Evolutionary conservation across 2,888 invertebrate species (phyloP).

Genomic region (Perdita meconis): DNA sequence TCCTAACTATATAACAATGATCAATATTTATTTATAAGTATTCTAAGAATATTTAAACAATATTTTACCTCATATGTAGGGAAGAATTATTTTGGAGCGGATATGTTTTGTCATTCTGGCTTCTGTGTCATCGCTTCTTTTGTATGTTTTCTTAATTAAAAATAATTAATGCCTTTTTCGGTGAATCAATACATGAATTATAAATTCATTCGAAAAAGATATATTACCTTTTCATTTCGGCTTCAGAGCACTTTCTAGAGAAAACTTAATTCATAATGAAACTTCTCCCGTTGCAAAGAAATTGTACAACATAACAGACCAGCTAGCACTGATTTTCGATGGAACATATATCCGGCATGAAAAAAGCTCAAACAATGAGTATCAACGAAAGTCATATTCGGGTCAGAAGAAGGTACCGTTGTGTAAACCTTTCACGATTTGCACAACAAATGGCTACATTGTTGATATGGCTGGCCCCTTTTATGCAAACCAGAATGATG

Average conservation of each 20-base stretch:
- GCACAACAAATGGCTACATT: conserved; percentile 65
- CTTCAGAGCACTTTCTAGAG: neutral
- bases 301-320: neutral
- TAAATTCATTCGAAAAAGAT: no score
- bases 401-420: conserved; percentile 32
- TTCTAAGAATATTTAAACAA: no score
- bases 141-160: no score
- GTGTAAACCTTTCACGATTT: conserved; percentile 70
- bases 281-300: neutral
- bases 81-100: no score
- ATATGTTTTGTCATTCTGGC: no score
- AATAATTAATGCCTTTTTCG: no score
- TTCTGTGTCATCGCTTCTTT: no score
- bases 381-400: neutral
- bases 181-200: no score
- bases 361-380: neutral
- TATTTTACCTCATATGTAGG: no score
- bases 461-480: conserved; percentile 42
- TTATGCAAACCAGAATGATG: conserved; percentile 5
- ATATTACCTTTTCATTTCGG: neutral
- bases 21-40: no score
- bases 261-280: neutral
- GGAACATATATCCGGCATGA: neutral
- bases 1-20: no score
- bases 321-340: neutral